Conservation (phyloP, 2,888 invertebrate species). For the Xestia xanthographa region DNA sequence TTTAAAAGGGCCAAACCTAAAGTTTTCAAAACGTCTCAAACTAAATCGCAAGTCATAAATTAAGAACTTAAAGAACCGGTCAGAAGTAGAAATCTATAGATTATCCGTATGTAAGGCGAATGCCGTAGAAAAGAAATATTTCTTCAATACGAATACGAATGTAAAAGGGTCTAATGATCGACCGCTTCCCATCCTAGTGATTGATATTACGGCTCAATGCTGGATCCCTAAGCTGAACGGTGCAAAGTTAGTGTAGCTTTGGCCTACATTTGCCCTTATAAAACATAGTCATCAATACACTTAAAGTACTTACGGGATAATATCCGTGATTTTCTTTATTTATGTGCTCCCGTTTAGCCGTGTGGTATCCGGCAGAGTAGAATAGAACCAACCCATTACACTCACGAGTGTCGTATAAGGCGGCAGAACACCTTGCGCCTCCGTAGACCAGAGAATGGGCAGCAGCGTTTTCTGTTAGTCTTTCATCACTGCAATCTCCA, state of each 20-base stretch:
- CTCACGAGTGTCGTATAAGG: too few species aligned
- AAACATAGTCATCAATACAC: slow-evolving; percentile 30
- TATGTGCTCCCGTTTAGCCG: too few species aligned
- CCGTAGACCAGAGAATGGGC: too few species aligned
- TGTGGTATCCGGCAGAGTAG: too few species aligned
- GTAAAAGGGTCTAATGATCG: slow-evolving; percentile 66
- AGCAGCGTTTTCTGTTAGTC: too few species aligned
- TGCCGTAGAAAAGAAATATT: slow-evolving; percentile 65
- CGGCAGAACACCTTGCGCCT: too few species aligned
- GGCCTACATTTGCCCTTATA: slow-evolving; percentile 31
- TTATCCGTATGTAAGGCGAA: slow-evolving; percentile 53
- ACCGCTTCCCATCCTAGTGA: slow-evolving; percentile 61
- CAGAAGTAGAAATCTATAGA: slow-evolving; percentile 48
- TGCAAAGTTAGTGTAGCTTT: slow-evolving; percentile 44
- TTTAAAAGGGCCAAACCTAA: neutral
- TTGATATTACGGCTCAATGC: slow-evolving; percentile 62
- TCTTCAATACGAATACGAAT: slow-evolving; percentile 46
- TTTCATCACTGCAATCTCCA: too few species aligned
- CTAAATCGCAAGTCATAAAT: slow-evolving; percentile 45
- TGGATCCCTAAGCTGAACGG: slow-evolving; percentile 47
- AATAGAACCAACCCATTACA: too few species aligned
- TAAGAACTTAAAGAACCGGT: slow-evolving; percentile 25
- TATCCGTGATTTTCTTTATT: too few species aligned
- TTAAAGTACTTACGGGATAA: too few species aligned
- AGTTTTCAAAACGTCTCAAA: slow-evolving; percentile 7